Base-by-base conservation (phyloP, 2,797 vertebrate genomes). In the Silurus aristotelis region DNA sequence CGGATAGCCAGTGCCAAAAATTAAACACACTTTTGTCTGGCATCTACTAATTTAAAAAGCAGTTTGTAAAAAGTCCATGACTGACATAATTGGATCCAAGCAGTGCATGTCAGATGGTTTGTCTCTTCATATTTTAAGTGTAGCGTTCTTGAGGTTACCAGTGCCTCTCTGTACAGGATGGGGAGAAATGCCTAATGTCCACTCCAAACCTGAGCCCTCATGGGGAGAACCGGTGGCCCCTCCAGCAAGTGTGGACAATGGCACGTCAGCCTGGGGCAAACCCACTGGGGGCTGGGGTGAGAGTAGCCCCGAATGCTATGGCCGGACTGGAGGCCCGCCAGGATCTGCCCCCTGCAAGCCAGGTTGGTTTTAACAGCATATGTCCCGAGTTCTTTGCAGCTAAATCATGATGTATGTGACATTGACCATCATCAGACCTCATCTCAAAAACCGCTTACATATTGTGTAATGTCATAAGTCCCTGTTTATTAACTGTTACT, bases 211-310 rank as follows among this genome's bases (percentile, higher is more conserved):
- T 0, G 98, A 98, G 90, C 96, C 98, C n/a, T 67, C 79, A 31
- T 99, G 98, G 98, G 97, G 97, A 89, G 97, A 99, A 87, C 95
- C 97, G 1, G 92, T 96, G n/a, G 94, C 96, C 91, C 96, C 97
- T 56, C 95, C 96, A 84, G 92, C 97, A 90, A 89, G 96, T 83
- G 96, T 98, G 86, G 98, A 99, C 92, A 99, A 99, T 84, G 98
- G 98, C 92, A 99, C 98, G 43, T 97, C 97, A 1, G 97, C 97
- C 0, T 99, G 98, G 98, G 98, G 98, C 84, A 96, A 95, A 81
- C 95, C 95, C 70, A 95, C 95, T 90, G 95, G 95, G 25, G 95
- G 96, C n/a, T 95, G 97, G 94, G 94, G 93, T 82, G 95, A 96
- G 48, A 94, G 93, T 84, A 93, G 95, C 89, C 90, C 95, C 0